Base-by-base conservation (phyloP, 2,113 vertebrate genomes). In the Plecotus auritus region DNA sequence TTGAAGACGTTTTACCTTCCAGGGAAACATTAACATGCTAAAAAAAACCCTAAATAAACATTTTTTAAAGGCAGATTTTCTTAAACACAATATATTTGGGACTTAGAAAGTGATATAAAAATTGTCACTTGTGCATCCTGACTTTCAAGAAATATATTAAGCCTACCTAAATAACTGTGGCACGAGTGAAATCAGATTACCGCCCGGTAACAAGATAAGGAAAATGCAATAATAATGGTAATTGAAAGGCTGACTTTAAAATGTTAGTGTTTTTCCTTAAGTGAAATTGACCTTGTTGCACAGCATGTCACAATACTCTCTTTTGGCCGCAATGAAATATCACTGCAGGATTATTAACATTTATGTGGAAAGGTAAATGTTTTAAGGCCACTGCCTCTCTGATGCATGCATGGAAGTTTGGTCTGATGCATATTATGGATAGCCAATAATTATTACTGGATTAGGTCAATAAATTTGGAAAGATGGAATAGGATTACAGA, bases 261-360 rank as follows among this genome's bases (percentile, higher is more conserved):
- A 97, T 81, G 91, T 93, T 97, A 95, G 69, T 88, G 64, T 96
- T 92, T 91, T 96, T 94, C 66, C 85, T 76, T 94, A 88, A 96
- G 70, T 94, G 92, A 92, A 95, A 95, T 91, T 91, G 96, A 97
- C 93, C 95, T 95, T 94, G 93, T 96, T 30, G 0, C 69, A 74
- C 84, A 78, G 64, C 82, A 64, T 73, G 74, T 92, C 70, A 66
- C 70, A 90, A 32, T 84, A 47, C 22, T 77, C 82, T 93, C 64
- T 64, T 92, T 67, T 87, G 73, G 40, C 82, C 67, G 49, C 1
- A 11, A 35, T 96, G 86, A 98, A 96, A 74, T 95, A 94, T 93
- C 80, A 22, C 66, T 11, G 35, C 11, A 9, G 80, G 69, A 92
- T 91, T 84, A 82, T 97, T 96, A 96, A 93, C 95, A 90, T 95